Evolutionary conservation across 2,113 vertebrate species (phyloP).

Genomic region (Eulemur macaco): DNA sequence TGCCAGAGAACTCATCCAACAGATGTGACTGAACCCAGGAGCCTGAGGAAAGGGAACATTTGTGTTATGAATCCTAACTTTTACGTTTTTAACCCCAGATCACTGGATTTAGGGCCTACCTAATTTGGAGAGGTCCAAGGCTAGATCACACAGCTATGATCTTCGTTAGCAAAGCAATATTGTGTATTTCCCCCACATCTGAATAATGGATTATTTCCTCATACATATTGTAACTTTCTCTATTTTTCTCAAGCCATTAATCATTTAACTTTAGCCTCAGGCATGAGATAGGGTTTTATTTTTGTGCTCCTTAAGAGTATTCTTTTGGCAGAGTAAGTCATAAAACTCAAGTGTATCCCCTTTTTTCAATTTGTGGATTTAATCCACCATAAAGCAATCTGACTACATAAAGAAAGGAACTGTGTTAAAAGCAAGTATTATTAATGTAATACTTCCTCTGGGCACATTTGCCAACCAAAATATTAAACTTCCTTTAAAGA

Average conservation of each 20-base stretch:
- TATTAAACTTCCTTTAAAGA: slow-evolving; percentile 49
- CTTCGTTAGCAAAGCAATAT: slow-evolving; percentile 42
- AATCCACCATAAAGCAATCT: slow-evolving; percentile 37
- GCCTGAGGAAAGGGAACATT: neutral
- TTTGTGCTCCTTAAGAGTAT: slow-evolving; percentile 21
- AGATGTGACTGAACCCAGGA: neutral
- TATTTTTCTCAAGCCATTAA: slow-evolving; percentile 41
- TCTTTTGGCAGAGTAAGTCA: slow-evolving; percentile 51
- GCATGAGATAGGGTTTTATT: slow-evolving; percentile 21
- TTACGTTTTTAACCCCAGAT: neutral
- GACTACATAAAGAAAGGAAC: slow-evolving; percentile 22
- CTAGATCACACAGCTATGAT: neutral
- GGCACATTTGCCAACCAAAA: slow-evolving; percentile 55
- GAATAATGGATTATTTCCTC: slow-evolving; percentile 45
- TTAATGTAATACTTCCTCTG: slow-evolving; percentile 45
- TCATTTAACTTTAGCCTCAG: slow-evolving; percentile 31
- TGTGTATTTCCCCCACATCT: neutral
- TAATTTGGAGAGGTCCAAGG: neutral
- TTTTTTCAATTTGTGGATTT: slow-evolving; percentile 37
- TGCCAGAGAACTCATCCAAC: neutral
- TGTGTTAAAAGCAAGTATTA: slow-evolving; percentile 46
- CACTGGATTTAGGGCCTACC: neutral
- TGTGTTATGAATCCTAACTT: neutral
- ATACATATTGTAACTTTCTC: neutral
- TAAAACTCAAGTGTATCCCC: slow-evolving; percentile 48